A percentile compares a stretch with the other conserved stretches of the same genome.
Conservation (phyloP, 1,140 invertebrate genomes). For the Geopemphigus sp. region DNA sequence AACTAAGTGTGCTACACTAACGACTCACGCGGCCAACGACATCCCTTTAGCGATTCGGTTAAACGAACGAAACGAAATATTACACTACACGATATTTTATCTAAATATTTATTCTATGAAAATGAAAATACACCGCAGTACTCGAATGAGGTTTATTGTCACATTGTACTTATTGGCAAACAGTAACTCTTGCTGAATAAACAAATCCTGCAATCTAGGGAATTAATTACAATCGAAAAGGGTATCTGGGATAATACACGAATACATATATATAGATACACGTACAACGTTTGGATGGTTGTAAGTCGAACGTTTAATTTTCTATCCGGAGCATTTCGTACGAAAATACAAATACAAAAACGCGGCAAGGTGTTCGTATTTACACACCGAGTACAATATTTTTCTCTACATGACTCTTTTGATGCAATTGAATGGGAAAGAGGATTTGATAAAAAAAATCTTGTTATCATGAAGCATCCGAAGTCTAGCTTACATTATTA, state of each 20-base stretch:
- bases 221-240: constrained; percentile 27
- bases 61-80: neutral
- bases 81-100: neutral
- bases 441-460: too few species aligned
- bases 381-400: too few species aligned
- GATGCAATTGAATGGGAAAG: too few species aligned
- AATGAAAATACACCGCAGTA: neutral
- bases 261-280: neutral
- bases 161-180: constrained; percentile 12
- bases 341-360: too few species aligned
- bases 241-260: neutral
- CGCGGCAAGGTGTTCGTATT: too few species aligned
- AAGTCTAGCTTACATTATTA: too few species aligned
- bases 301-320: neutral
- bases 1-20: neutral
- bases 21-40: neutral
- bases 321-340: too few species aligned
- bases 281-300: neutral
- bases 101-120: constrained; percentile 11
- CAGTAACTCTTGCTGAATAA: constrained; percentile 8
- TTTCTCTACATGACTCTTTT: too few species aligned
- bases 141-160: constrained; percentile 2
- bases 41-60: neutral
- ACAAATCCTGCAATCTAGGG: neutral
- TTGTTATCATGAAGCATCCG: too few species aligned